Evolutionary conservation across 2,888 invertebrate species (phyloP).

Genomic region (Emesis furor): DNA sequence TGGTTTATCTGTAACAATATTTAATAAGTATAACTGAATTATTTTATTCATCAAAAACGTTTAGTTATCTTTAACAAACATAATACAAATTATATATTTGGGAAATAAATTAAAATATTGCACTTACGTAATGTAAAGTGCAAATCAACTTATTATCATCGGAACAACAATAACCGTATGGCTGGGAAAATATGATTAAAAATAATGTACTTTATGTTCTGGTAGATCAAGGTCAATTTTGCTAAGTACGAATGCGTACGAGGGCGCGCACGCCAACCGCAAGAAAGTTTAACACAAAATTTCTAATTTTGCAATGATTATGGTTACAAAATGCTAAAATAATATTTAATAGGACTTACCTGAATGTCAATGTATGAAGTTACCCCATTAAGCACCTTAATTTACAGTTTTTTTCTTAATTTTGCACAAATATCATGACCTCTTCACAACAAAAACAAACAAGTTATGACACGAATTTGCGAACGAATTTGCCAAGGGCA

Average conservation of each 20-base stretch:
- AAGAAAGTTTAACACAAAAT: slow-evolving; percentile 34
- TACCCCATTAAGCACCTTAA: slow-evolving; percentile 35
- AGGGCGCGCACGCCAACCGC: slow-evolving; percentile 28
- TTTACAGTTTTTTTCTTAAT: slow-evolving; percentile 31
- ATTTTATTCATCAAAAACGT: slow-evolving; percentile 31
- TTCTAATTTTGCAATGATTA: slow-evolving; percentile 33
- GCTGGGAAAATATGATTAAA: slow-evolving; percentile 26
- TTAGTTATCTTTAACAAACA: slow-evolving; percentile 30
- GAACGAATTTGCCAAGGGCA: slow-evolving; percentile 37
- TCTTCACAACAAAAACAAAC: slow-evolving; percentile 38
- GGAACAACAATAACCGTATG: slow-evolving; percentile 32
- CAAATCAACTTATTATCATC: slow-evolving; percentile 32
- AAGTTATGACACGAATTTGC: slow-evolving; percentile 39
- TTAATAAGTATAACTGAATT: slow-evolving; percentile 24
- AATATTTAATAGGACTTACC: slow-evolving; percentile 29
- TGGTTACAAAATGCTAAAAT: slow-evolving; percentile 24
- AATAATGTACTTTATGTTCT: slow-evolving; percentile 31
- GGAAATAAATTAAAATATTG: slow-evolving; percentile 27
- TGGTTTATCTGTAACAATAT: slow-evolving; percentile 29
- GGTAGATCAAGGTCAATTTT: slow-evolving; percentile 31
- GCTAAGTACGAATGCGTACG: slow-evolving; percentile 32
- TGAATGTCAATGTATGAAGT: slow-evolving; percentile 30
- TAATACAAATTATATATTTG: slow-evolving; percentile 31
- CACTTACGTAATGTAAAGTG: slow-evolving; percentile 30
- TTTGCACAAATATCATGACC: slow-evolving; percentile 38